Evolutionary conservation across 2,888 invertebrate genomes (phyloP).

Genomic region (Perithous albicinctus): DNA sequence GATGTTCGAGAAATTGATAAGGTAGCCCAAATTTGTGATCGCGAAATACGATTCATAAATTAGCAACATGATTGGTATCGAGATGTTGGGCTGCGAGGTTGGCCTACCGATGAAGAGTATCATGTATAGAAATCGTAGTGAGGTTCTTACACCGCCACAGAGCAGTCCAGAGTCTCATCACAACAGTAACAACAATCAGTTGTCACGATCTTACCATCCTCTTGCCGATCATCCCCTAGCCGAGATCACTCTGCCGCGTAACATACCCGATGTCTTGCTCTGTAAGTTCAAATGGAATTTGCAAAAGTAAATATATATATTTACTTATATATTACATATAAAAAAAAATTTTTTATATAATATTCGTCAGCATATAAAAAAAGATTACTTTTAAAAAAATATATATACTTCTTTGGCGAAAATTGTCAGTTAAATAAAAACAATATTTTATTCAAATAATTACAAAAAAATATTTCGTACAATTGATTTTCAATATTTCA

Average conservation of each 20-base stretch:
- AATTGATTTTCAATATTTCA: too few species aligned
- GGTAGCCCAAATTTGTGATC: conserved; percentile 16
- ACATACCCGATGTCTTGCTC: conserved; percentile 81
- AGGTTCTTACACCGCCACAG: conserved; percentile 82
- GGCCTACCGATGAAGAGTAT: conserved; percentile 76
- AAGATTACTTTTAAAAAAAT: too few species aligned
- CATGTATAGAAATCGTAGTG: conserved; percentile 76
- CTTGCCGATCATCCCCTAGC: conserved; percentile 76
- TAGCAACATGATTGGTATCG: conserved; percentile 68
- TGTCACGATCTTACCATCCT: conserved; percentile 74
- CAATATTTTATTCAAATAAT: too few species aligned
- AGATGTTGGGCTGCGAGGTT: conserved; percentile 80
- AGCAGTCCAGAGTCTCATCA: conserved; percentile 83
- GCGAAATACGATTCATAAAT: neutral
- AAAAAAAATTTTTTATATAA: too few species aligned
- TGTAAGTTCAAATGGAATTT: conserved; percentile 81
- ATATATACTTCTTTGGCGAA: neutral
- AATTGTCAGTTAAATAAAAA: neutral
- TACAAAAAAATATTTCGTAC: too few species aligned
- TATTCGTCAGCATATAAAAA: neutral
- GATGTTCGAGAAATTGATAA: neutral
- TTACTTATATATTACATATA: too few species aligned
- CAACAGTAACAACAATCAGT: conserved; percentile 67
- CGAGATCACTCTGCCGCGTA: conserved; percentile 79
- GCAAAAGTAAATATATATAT: too few species aligned